Evolutionary conservation across 2,113 vertebrate species (phyloP).

Genomic region (Terrapene triunguis): DNA sequence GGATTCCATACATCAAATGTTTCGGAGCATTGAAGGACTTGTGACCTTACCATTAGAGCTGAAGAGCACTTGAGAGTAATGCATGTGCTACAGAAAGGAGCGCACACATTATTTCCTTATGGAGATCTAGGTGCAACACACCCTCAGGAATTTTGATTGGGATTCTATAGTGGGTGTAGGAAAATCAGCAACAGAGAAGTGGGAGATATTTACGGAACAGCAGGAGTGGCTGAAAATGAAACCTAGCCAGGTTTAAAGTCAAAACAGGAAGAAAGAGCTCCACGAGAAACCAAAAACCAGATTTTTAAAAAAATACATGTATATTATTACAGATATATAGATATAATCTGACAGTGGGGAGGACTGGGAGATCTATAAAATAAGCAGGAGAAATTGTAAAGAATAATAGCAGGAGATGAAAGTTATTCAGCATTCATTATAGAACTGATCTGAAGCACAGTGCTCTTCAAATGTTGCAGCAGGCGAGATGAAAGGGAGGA

Average conservation of each 20-base stretch:
- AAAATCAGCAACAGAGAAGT: background rate
- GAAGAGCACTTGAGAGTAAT: background rate
- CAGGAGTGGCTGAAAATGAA: background rate
- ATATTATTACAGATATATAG: background rate
- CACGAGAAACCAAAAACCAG: background rate
- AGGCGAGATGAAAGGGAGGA: background rate
- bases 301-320: background rate
- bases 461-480: background rate
- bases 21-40: background rate
- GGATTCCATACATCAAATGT: conserved; percentile 11
- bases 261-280: background rate
- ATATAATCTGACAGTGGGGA: background rate
- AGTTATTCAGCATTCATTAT: fast-evolving
- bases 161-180: background rate
- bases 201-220: background rate
- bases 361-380: background rate
- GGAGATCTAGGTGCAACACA: background rate
- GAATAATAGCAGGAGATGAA: background rate
- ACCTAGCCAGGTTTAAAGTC: background rate
- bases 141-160: background rate
- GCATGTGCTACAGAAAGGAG: background rate
- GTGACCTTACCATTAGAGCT: conserved; percentile 16
- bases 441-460: background rate
- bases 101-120: background rate
- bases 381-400: background rate